A percentile compares a stretch with the other conserved stretches of the same genome.
phyloP scores from a whole-genome alignment of 1,140 invertebrate genomes.

The Nautilus pompilius region DNA sequence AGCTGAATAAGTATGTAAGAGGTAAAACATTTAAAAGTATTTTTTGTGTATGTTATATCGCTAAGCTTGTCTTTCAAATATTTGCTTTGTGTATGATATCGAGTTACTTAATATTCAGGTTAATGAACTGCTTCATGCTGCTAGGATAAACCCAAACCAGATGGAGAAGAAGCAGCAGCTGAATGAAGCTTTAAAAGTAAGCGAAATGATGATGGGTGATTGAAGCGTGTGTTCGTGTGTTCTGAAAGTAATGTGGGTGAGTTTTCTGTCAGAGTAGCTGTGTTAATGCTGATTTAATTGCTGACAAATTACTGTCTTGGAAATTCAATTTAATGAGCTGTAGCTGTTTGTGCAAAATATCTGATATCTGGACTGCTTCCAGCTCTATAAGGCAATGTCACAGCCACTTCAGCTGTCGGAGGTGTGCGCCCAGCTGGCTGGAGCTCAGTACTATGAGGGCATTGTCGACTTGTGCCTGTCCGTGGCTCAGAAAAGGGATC shows the following conservation, averaged over 20 bases:
- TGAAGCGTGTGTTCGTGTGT: no score
- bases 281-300: no score
- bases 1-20: no score
- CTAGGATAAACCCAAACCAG: constrained; percentile 64
- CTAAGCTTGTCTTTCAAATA: neutral
- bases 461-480: constrained; percentile 83
- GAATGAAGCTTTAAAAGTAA: constrained; percentile 66
- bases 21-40: neutral
- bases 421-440: constrained; percentile 75
- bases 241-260: no score
- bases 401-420: constrained; percentile 73
- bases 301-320: no score
- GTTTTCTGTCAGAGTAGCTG: no score
- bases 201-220: no score
- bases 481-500: constrained; percentile 81
- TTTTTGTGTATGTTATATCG: neutral
- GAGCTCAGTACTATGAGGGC: constrained; percentile 71
- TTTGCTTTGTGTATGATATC: neutral
- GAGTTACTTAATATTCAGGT: constrained; percentile 62
- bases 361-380: no score
- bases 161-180: constrained; percentile 73
- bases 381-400: constrained; percentile 81
- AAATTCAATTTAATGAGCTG: no score
- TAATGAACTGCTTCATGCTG: constrained; percentile 81
- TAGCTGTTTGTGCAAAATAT: no score